A percentile compares a stretch with the other conserved stretches of the same genome.
These are phyloP conservation scores for Geotrypetes seraphini DNA, from an alignment of 2,797 vertebrate genomes.

Conservation along the genomic window DNA sequence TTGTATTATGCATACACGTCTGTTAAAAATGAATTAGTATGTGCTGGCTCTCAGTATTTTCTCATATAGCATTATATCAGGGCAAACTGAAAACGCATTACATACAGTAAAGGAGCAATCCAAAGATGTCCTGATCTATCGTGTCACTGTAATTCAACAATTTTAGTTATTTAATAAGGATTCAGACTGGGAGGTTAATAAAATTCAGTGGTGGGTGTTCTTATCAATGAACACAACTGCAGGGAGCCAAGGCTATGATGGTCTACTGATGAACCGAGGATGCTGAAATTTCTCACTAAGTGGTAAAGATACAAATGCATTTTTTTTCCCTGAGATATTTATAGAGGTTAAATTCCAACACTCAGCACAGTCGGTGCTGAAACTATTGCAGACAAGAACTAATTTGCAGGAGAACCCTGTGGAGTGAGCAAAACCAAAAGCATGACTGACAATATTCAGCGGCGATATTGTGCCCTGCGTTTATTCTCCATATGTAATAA, in stretches of 20 bases:
- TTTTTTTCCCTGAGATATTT: constrained; percentile 19
- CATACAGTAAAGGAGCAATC: too few species aligned
- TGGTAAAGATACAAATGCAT: constrained; percentile 15
- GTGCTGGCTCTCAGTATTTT: too few species aligned
- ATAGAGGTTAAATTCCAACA: constrained; percentile 25
- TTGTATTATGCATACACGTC: too few species aligned
- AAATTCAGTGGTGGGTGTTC: constrained; percentile 32
- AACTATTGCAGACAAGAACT: constrained; percentile 24
- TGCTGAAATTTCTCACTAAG: constrained; percentile 21
- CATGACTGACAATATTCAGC: constrained; percentile 13
- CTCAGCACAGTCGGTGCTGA: constrained; percentile 21
- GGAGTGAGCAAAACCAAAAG: constrained; percentile 14
- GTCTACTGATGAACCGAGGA: constrained; percentile 31
- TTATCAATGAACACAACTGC: constrained; percentile 29
- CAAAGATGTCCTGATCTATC: constrained; percentile 10
- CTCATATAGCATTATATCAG: too few species aligned
- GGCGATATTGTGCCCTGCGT: too few species aligned
- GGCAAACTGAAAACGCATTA: too few species aligned
- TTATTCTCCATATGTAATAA: not conserved
- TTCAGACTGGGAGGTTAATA: constrained; percentile 41
- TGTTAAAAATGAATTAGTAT: too few species aligned
- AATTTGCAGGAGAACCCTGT: constrained; percentile 19
- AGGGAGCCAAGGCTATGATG: constrained; percentile 10
- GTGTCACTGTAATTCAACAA: constrained; percentile 8
- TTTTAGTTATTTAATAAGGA: constrained; percentile 42